Evolutionary conservation across 2,797 vertebrate species (phyloP), one percentile per base, ranked within the genome.

Genomic region (Anableps anableps): DNA sequence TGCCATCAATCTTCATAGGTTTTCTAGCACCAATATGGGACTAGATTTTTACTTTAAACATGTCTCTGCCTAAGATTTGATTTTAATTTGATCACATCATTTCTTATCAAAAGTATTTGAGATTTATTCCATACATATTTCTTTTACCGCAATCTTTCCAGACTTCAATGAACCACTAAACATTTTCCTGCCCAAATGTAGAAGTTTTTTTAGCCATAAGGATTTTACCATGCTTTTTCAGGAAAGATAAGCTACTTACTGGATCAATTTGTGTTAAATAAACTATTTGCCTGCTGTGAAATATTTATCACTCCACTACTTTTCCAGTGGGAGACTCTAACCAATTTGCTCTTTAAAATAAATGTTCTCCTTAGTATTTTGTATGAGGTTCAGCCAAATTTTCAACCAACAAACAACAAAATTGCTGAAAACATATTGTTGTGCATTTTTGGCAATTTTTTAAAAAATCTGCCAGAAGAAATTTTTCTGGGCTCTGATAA

Each of bases 401-500:
- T 71, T 41, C 34, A 72, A 58, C 55, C 71, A 60, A 19, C 64
- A 64, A 7, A 77, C 5, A 55, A 45, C 50, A 3, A n/a, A n/a
- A n/a, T n/a, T n/a, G n/a, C n/a, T n/a, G n/a, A n/a, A 31, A 60
- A 31, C 4, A 60, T 17, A 8, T 62, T 34, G 11, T 5, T 2
- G 1, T 31, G 58, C 14, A 17, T 62, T 13, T 62, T 31, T 31
- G 58, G 14, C 29, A 29, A 31, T 16, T 34, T 62, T 62, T 31
- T 43, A n/a, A n/a, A 14, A 83, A 82, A 88, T 88, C 74, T 36
- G 64, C 62, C 62, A 1, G 43, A 53, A 51, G 82, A 80, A 78
- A 86, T 74, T 83, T 74, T 89, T 88, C 85, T 79, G 74, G 83
- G 88, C 80, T 80, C 82, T 77, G 84, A 83, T 78, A 82, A 82